Evolutionary conservation across 2,113 vertebrate genomes (phyloP).

Genomic region (Catharus bicknelli): DNA sequence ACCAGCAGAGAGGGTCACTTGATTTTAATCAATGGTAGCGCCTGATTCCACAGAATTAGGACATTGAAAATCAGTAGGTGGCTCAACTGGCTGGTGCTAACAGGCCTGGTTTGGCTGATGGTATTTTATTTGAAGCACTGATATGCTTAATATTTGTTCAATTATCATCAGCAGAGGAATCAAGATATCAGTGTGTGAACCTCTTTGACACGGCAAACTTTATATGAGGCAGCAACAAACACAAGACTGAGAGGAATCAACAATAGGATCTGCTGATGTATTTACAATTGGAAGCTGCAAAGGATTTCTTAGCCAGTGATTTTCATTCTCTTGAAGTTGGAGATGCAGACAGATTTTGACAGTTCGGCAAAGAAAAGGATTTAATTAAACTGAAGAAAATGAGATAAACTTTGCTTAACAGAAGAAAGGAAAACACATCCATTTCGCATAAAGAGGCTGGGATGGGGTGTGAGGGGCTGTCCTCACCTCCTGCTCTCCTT

Average conservation of each 20-base stretch:
- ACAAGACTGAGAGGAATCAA: slow-evolving; percentile 17
- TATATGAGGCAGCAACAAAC: not conserved
- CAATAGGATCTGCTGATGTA: not conserved
- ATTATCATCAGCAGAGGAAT: slow-evolving; percentile 52
- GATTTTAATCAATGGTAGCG: slow-evolving; percentile 39
- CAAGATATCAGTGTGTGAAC: not conserved
- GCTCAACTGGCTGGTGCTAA: slow-evolving; percentile 36
- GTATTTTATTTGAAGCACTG: slow-evolving; percentile 36
- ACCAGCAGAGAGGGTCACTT: slow-evolving; percentile 17
- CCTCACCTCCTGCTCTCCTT: not conserved
- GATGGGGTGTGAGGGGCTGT: not conserved
- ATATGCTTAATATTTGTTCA: slow-evolving; percentile 52
- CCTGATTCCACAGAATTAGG: slow-evolving; percentile 9
- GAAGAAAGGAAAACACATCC: slow-evolving; percentile 1
- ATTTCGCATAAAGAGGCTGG: not conserved
- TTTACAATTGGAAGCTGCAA: not conserved
- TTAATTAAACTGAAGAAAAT: slow-evolving; percentile 60
- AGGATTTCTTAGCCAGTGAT: slow-evolving; percentile 17
- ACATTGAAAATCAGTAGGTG: slow-evolving; percentile 18
- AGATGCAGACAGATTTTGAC: slow-evolving; percentile 39
- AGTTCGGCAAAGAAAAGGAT: slow-evolving; percentile 23
- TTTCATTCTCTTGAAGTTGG: slow-evolving; percentile 39
- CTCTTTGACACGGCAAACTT: not conserved
- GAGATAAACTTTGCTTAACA: slow-evolving; percentile 50
- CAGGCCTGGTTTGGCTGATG: slow-evolving; percentile 27